Evolutionary conservation across 2,113 vertebrate species (phyloP).

Genomic region (Bettongia penicillata): DNA sequence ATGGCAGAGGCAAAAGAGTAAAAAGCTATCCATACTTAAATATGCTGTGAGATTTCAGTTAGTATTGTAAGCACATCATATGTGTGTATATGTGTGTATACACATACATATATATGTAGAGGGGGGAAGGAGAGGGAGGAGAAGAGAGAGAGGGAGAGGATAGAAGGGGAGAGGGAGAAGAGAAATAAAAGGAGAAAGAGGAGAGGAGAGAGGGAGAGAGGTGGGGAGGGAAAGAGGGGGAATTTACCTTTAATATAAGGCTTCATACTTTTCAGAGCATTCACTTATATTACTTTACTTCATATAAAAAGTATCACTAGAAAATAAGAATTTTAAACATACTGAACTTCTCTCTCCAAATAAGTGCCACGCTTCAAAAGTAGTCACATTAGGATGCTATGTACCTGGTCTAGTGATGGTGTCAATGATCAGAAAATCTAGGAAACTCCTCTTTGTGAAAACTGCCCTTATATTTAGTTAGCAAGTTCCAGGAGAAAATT

Average conservation of each 20-base stretch:
- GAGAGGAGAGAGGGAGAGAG: too few species aligned
- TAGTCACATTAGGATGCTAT: background rate
- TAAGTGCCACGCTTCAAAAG: background rate
- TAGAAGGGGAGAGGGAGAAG: too few species aligned
- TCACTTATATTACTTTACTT: background rate
- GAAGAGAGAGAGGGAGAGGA: too few species aligned
- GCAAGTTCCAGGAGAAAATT: background rate
- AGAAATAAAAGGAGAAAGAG: too few species aligned
- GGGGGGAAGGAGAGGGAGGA: too few species aligned
- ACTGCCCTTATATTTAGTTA: background rate
- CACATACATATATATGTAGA: background rate
- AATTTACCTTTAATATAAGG: background rate
- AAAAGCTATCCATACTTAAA: background rate
- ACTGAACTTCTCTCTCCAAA: background rate
- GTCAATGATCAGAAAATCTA: background rate
- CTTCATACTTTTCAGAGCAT: background rate
- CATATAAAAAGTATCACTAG: background rate
- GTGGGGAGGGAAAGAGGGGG: background rate
- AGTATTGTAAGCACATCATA: background rate
- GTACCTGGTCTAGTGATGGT: background rate
- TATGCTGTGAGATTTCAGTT: background rate
- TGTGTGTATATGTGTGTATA: too few species aligned
- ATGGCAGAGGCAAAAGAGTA: background rate
- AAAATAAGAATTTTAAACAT: background rate
- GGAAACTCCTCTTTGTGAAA: background rate